Evolutionary conservation across 2,113 vertebrate genomes (phyloP).

Genomic region (Tachycineta bicolor): DNA sequence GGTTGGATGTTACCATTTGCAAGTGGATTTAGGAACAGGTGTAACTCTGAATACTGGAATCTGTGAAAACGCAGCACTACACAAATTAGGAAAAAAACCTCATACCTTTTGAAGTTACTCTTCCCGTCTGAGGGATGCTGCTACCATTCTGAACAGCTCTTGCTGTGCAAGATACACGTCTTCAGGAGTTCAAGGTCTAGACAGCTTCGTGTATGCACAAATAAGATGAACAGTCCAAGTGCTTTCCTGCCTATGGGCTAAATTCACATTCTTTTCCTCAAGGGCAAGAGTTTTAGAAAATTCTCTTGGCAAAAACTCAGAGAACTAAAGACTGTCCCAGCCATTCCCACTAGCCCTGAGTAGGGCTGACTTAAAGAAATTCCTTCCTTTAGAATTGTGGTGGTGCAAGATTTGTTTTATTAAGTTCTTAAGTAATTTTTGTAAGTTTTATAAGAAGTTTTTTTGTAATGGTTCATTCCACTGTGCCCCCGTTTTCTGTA

Average conservation of each 20-base stretch:
- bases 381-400: background rate
- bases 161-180: background rate
- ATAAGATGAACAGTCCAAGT: background rate
- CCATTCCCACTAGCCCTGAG: background rate
- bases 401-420: too few relatives aligned
- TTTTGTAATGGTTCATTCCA: too few relatives aligned
- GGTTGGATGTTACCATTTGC: background rate
- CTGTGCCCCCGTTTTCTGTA: too few relatives aligned
- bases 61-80: background rate
- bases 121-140: background rate
- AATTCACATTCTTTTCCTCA: background rate
- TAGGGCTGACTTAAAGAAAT: background rate
- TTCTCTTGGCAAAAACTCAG: background rate
- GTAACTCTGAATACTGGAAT: background rate
- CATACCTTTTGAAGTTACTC: background rate
- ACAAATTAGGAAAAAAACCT: background rate
- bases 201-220: background rate
- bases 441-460: too few relatives aligned
- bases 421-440: too few relatives aligned
- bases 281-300: background rate
- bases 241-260: background rate
- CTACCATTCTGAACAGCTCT: background rate
- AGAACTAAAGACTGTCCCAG: background rate
- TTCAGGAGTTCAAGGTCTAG: background rate
- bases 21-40: background rate